Conservation (phyloP, 2,113 vertebrate species). For the Galeopterus variegatus region DNA sequence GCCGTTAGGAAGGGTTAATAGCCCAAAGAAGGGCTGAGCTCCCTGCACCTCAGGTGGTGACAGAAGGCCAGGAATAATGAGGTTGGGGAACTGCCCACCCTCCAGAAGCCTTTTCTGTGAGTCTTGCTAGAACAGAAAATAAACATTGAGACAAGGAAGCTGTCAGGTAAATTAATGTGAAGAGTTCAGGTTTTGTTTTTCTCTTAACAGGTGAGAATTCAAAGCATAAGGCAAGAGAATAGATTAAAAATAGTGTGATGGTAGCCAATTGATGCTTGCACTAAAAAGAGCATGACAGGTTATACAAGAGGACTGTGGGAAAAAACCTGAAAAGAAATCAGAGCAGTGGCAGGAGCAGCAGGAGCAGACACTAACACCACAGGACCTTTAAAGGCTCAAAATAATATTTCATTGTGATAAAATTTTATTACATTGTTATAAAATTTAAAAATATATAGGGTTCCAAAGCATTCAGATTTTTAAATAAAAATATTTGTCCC, state of each 20-base stretch:
- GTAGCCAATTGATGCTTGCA: background rate
- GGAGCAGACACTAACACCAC: background rate
- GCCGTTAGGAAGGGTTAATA: slow-evolving; percentile 12
- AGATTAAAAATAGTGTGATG: slow-evolving; percentile 52
- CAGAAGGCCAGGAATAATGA: slow-evolving; percentile 53
- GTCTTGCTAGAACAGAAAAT: slow-evolving; percentile 61
- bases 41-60: background rate
- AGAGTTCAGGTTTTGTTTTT: slow-evolving; percentile 61
- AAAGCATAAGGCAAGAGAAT: slow-evolving; percentile 27
- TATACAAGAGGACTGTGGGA: background rate
- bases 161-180: slow-evolving; percentile 58
- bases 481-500: slow-evolving; percentile 8
- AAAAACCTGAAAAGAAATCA: slow-evolving; percentile 27
- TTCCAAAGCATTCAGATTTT: background rate
- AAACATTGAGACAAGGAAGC: slow-evolving; percentile 15
- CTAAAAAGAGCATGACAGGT: background rate
- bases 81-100: background rate
- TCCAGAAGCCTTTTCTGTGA: slow-evolving; percentile 22
- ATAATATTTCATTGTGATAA: slow-evolving; percentile 11
- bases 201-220: slow-evolving; percentile 62
- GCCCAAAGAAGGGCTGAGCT: background rate
- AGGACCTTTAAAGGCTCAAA: slow-evolving; percentile 33
- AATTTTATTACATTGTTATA: background rate
- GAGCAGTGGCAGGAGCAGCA: background rate
- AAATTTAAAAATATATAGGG: background rate